Base-by-base conservation (phyloP, 1,140 invertebrate genomes). In the Eupristina koningsbergeri region DNA sequence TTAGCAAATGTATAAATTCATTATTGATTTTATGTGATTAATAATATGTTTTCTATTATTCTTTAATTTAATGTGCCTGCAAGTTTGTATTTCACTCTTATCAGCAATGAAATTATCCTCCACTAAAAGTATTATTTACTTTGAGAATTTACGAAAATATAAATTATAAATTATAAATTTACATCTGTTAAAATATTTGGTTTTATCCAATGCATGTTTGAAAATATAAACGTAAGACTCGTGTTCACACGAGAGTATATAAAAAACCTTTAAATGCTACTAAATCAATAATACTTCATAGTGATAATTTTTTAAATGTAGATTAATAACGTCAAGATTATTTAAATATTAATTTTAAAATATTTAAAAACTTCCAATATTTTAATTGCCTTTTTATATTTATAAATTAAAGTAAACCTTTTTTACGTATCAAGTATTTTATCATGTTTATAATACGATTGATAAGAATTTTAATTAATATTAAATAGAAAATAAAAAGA, bases 31-130 rank as follows among this genome's bases (percentile, higher is more conserved):
- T 84, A 84, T 31, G 80, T 80, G 80, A 67, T 84, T 61, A 61
- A 84, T 74, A 84, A 84, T 84, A 84, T 84, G 80, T 84, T 84
- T 80, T 84, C 36, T 80, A 84, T 84, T 84, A 84, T 84, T 75
- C 77, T 80, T 84, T 75, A 80, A 80, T 64, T 50, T 78, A 31
- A n/a, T n/a, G 19, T 71, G 22, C 29, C 78, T 47, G 29, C 63
- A 80, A 73, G 47, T 47, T 63, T 84, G 80, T 84, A 80, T 80
- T 84, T 84, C 36, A 75, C 22, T 75, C n/a, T 78, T 76, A 84
- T 61, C 80, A 80, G 80, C 78, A 84, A 64, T 29, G 26, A 50
- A 81, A 81, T 15, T 74, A 39, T 84, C 63, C 67, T 84, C 31
- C 64, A 31, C 53, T 80, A 75, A 71, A 50, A 45, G 50, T 41